Conservation (phyloP, 1,140 invertebrate species). For the Atta cephalotes region DNA sequence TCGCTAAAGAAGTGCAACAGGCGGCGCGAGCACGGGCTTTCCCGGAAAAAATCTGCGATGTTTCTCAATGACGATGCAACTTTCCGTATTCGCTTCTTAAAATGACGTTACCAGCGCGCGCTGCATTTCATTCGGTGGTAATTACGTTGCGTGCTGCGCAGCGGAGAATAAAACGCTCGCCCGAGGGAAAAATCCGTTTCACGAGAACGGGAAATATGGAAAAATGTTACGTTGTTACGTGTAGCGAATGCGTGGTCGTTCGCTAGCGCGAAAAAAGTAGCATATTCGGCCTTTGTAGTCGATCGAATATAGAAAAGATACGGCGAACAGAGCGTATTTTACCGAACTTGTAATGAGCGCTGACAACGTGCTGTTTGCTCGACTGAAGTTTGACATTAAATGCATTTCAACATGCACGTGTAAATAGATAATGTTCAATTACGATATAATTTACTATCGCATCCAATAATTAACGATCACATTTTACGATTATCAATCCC, state of each 20-base stretch:
- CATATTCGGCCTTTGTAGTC: slow-evolving; percentile 36
- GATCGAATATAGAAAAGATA: slow-evolving; percentile 39
- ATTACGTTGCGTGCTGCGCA: slow-evolving; percentile 58
- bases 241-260: slow-evolving; percentile 33
- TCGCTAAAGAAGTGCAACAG: slow-evolving; percentile 55
- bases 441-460: slow-evolving; percentile 7
- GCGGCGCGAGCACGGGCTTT: slow-evolving; percentile 32
- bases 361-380: slow-evolving; percentile 37
- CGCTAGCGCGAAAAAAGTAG: slow-evolving; percentile 31
- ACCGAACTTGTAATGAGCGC: slow-evolving; percentile 39
- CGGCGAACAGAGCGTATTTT: slow-evolving; percentile 7
- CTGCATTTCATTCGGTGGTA: slow-evolving; percentile 58
- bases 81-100: slow-evolving; percentile 55
- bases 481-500: neutral
- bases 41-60: slow-evolving; percentile 46
- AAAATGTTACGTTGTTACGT: slow-evolving; percentile 55
- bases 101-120: slow-evolving; percentile 54
- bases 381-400: slow-evolving; percentile 31
- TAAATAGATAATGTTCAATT: slow-evolving; percentile 27
- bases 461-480: slow-evolving; percentile 18
- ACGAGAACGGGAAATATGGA: slow-evolving; percentile 57
- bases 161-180: slow-evolving; percentile 54
- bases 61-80: slow-evolving; percentile 55
- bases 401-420: slow-evolving; percentile 11
- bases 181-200: slow-evolving; percentile 51